A percentile compares a stretch with the other conserved stretches of the same genome.
phyloP scores from a whole-genome alignment of 2,113 vertebrate genomes.

The human region DNA sequence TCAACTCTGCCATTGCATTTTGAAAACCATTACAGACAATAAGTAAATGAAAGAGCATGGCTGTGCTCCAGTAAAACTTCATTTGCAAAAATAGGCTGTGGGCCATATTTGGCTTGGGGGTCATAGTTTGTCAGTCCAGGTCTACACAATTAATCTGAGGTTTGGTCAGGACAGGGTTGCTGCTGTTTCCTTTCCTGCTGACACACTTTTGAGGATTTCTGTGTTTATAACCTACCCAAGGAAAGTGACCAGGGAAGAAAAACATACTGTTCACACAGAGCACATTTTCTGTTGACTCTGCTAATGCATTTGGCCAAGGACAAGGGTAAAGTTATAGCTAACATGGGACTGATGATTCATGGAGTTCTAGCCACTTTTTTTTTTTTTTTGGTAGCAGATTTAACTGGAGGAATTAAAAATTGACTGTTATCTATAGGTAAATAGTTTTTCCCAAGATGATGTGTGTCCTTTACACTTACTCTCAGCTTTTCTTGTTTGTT shows the following conservation, averaged over 20 bases:
- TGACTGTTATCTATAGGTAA: not conserved
- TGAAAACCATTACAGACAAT: not conserved
- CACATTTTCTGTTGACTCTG: not conserved
- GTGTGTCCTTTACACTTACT: not conserved
- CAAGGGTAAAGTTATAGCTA: slow-evolving; percentile 23
- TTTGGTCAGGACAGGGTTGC: not conserved
- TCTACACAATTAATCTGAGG: not conserved
- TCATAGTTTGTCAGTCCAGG: not conserved
- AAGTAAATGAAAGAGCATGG: not conserved
- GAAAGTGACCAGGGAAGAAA: not conserved
- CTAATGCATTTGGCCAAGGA: not conserved
- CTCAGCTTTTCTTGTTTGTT: not conserved
- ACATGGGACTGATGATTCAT: not conserved
- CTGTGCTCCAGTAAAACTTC: not conserved
- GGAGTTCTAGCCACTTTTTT: not conserved
- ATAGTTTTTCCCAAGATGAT: not conserved
- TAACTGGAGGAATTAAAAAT: not conserved
- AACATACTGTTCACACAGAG: not conserved
- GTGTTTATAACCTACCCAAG: not conserved
- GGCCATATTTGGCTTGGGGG: not conserved
- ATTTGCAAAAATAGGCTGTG: not conserved
- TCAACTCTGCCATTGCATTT: not conserved
- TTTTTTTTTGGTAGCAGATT: not conserved
- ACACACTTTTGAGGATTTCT: not conserved
- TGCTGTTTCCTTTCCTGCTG: not conserved